Conservation (phyloP, 2,113 vertebrate genomes). For the Ochotona curzoniae region DNA sequence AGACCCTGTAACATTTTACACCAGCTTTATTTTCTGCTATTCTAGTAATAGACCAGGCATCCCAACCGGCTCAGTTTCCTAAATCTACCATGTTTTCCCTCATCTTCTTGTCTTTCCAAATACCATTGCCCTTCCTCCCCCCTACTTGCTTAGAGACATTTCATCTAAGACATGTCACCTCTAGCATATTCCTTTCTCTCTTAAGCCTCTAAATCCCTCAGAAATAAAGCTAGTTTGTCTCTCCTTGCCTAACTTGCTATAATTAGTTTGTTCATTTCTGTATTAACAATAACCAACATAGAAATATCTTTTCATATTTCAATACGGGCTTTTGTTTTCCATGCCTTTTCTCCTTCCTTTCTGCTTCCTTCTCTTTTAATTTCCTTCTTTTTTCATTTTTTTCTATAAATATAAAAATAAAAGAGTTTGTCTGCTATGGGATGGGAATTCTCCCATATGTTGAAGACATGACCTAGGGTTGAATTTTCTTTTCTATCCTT, state of each 20-base stretch:
- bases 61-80: not conserved
- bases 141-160: not conserved
- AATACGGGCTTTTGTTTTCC: not conserved
- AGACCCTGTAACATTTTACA: not conserved
- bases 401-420: constrained; percentile 17
- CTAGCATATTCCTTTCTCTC: not conserved
- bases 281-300: not conserved
- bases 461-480: not conserved
- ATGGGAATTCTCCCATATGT: not conserved
- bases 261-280: constrained; percentile 33
- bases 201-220: not conserved
- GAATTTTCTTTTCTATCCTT: not conserved
- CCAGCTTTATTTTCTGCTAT: not conserved
- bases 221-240: not conserved
- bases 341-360: not conserved
- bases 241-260: not conserved
- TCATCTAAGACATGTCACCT: not conserved
- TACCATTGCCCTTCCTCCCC: not conserved
- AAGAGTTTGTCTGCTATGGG: not conserved
- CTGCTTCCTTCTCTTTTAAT: not conserved
- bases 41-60: not conserved
- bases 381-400: not conserved
- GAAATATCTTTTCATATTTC: not conserved
- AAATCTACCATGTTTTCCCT: not conserved
- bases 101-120: not conserved